Evolutionary conservation across 2,113 vertebrate genomes (phyloP).

Genomic region (Toxotes chatareus): DNA sequence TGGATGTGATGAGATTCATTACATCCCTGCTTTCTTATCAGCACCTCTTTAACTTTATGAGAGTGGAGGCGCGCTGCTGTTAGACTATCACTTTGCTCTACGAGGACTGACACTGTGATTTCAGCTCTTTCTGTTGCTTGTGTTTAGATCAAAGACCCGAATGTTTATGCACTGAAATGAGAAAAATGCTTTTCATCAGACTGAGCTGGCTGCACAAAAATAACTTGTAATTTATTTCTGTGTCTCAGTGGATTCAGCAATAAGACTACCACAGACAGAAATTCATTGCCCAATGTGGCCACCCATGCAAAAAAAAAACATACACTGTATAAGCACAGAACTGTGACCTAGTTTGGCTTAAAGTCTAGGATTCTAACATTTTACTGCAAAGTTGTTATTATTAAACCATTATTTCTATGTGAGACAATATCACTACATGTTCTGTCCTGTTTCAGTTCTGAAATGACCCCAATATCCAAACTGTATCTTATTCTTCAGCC

Average conservation of each 20-base stretch:
- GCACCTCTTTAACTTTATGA: neutral
- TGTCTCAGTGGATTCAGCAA: neutral
- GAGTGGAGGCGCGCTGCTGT: neutral
- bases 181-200: slow-evolving; percentile 1
- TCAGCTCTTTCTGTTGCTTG: neutral
- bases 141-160: slow-evolving; percentile 20
- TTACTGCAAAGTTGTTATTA: neutral
- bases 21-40: neutral
- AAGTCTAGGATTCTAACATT: neutral
- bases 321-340: neutral
- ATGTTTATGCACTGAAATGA: slow-evolving; percentile 14
- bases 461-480: neutral
- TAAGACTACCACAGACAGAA: neutral
- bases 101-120: neutral
- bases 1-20: neutral
- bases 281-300: neutral
- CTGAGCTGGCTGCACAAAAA: slow-evolving; percentile 18
- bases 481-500: neutral
- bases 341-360: slow-evolving; percentile 13
- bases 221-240: neutral
- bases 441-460: no score
- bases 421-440: neutral
- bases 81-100: neutral
- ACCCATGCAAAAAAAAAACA: neutral
- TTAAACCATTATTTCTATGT: neutral